Evolutionary conservation across 2,888 invertebrate species (phyloP).

Genomic region (Noctua janthina): DNA sequence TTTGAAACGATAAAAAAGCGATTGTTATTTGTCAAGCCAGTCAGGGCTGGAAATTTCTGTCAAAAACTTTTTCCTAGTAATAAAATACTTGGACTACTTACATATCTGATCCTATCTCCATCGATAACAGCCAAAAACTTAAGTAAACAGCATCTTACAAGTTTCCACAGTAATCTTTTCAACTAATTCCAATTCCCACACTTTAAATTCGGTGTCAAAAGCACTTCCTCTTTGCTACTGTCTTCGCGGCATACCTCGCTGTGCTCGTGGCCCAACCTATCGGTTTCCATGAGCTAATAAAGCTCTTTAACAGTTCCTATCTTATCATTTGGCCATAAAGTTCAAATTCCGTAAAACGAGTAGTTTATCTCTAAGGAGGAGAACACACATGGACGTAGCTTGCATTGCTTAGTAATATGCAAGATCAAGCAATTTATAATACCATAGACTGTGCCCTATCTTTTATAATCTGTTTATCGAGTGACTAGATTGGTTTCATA

Average conservation of each 20-base stretch:
- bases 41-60: not conserved
- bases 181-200: constrained; percentile 31
- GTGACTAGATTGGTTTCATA: too few relatives aligned
- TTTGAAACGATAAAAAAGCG: too few relatives aligned
- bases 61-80: not conserved
- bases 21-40: too few relatives aligned
- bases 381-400: constrained; percentile 16
- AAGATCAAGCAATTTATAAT: not conserved
- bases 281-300: constrained; percentile 34
- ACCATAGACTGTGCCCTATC: too few relatives aligned
- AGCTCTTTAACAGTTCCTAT: constrained; percentile 38
- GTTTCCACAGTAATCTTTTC: constrained; percentile 11
- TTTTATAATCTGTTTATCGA: too few relatives aligned
- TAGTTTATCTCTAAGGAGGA: constrained; percentile 37
- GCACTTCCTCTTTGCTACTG: constrained; percentile 47
- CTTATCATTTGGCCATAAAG: constrained; percentile 54
- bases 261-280: constrained; percentile 20
- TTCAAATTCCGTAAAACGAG: constrained; percentile 52
- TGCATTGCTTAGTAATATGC: not conserved
- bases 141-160: constrained; percentile 4
- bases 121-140: not conserved
- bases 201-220: constrained; percentile 51
- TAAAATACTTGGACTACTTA: not conserved
- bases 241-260: constrained; percentile 20
- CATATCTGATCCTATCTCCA: not conserved